Base-by-base conservation (phyloP, 2,797 vertebrate species). In the Oceanodroma leucorhoa region DNA sequence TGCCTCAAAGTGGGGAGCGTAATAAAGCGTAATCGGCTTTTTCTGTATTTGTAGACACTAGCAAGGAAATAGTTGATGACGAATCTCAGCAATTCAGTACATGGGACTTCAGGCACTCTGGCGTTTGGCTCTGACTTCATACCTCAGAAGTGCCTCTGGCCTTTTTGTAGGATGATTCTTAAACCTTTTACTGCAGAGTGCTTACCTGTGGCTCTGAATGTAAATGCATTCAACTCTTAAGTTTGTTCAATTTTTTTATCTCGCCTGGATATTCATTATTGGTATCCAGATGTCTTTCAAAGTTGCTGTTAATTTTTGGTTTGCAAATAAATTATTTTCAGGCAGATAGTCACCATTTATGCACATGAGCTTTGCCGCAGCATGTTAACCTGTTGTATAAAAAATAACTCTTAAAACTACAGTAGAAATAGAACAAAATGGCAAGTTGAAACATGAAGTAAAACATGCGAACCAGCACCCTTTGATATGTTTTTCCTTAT, bases 401-500 rank as follows among this genome's bases (percentile, higher is more conserved):
- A 95, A 95, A 83, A 72, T 75, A 30, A 72, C 58, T 91, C 60
- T 90, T 86, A 84, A 93, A 94, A 83, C 77, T 82, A 20, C 23
- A 41, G 80, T 24, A 82, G 89, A 86, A 95, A 90, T 62, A 76
- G 83, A 95, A 84, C 66, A 81, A 89, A 95, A 89, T 3, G 12
- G 54, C 95, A 93, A 54, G 95, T 93, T 79, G 93, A 53, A 84
- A 94, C 95, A 88, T 79, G 95, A 83, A 88, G 62, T 65, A 60
- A 89, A 85, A 62, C 90, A 73, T 62, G 77, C 10, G 65, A 90
- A 87, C 46, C 66, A 92, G 66, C 66, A 86, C 36, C 62, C 93
- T 97, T 96, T 97, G 93, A 93, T 95, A 95, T 45, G 46, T 81
- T 88, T 90, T 83, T 36, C 34, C 62, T 91, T 30, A 11, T 27